phyloP scores from a whole-genome alignment of 2,888 invertebrate species.

The Ethmia dodecea region DNA sequence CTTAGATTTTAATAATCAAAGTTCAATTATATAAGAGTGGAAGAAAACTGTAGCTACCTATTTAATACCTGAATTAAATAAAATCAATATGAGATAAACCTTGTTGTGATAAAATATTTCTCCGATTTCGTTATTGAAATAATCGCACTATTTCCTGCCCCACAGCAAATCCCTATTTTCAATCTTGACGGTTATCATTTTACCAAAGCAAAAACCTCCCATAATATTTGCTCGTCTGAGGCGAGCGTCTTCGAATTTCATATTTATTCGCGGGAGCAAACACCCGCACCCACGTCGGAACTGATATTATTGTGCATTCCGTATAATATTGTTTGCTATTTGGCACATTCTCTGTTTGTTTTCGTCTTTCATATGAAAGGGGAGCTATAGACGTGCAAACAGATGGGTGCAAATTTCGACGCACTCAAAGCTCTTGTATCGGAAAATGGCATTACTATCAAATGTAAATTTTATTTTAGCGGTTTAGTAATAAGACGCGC shows the following conservation, averaged over 20 bases:
- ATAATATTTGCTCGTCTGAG: conserved; percentile 71
- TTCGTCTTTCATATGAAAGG: conserved; percentile 76
- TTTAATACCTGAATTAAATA: too few species aligned
- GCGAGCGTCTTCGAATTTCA: conserved; percentile 73
- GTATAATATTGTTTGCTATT: conserved; percentile 79
- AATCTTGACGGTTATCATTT: conserved; percentile 75
- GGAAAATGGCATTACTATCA: conserved; percentile 57
- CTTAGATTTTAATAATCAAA: too few species aligned
- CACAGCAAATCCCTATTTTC: conserved; percentile 68
- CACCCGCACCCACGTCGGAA: conserved; percentile 65
- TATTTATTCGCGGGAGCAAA: conserved; percentile 75
- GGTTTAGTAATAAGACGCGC: conserved; percentile 1
- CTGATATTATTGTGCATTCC: conserved; percentile 78
- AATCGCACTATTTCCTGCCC: conserved; percentile 42
- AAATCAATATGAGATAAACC: neutral
- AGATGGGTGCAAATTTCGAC: conserved; percentile 61
- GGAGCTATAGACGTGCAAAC: conserved; percentile 71
- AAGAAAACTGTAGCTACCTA: too few species aligned
- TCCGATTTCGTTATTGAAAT: conserved; percentile 13
- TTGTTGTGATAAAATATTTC: neutral
- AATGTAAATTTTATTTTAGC: conserved; percentile 50
- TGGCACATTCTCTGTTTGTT: conserved; percentile 77
- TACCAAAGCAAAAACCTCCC: conserved; percentile 72
- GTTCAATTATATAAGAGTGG: too few species aligned
- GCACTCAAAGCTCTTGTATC: conserved; percentile 55